Evolutionary conservation across 2,888 invertebrate genomes (phyloP).

Genomic region (Aleiodes leptofemur): DNA sequence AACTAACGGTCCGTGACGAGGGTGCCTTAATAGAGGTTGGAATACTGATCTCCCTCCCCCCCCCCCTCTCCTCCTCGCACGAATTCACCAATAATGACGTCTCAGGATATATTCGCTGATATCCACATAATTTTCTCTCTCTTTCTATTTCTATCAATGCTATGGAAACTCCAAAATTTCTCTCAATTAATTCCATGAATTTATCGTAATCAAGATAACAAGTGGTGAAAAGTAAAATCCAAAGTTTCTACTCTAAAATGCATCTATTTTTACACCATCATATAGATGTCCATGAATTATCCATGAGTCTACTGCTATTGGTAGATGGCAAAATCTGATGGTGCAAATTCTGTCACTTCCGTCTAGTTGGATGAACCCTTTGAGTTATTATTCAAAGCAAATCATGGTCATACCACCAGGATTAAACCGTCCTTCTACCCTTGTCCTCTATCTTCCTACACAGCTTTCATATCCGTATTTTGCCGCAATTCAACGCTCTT

Average conservation of each 20-base stretch:
- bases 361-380: slow-evolving; percentile 56
- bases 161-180: not conserved
- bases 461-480: slow-evolving; percentile 29
- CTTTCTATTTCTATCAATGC: not conserved
- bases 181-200: not conserved
- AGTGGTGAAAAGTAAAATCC: no score
- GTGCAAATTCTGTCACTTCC: slow-evolving; percentile 39
- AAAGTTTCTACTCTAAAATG: not conserved
- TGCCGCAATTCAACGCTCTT: slow-evolving; percentile 40
- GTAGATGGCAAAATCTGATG: slow-evolving; percentile 2
- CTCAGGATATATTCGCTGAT: slow-evolving; percentile 45
- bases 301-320: slow-evolving; percentile 15
- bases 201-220: not conserved
- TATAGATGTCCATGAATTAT: slow-evolving; percentile 21
- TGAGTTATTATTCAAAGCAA: slow-evolving; percentile 74
- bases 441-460: slow-evolving; percentile 28
- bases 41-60: slow-evolving; percentile 20
- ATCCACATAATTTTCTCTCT: not conserved
- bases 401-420: slow-evolving; percentile 62
- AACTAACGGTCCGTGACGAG: slow-evolving; percentile 52
- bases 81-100: slow-evolving; percentile 44
- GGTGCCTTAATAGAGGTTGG: slow-evolving; percentile 51
- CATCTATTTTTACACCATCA: not conserved
- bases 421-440: slow-evolving; percentile 56
- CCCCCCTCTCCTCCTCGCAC: slow-evolving; percentile 10